A percentile compares a stretch with the other conserved stretches of the same genome.
Conservation (phyloP, 2,888 invertebrate species). For the Pandemis cinnamomeana region DNA sequence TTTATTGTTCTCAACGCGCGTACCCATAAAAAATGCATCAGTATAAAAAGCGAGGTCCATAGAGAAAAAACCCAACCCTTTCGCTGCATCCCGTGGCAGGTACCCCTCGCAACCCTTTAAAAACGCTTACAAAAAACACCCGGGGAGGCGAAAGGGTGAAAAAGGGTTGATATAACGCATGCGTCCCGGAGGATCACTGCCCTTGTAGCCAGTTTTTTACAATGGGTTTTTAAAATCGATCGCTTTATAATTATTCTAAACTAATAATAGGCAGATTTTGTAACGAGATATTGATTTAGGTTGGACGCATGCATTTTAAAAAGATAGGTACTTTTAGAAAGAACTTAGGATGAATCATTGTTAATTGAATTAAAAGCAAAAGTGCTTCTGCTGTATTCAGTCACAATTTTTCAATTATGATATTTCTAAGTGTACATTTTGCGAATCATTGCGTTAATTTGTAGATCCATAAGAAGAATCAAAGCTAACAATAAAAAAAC, state of each 20-base stretch:
- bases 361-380: background rate
- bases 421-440: background rate
- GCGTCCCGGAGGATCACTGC: slow-evolving; percentile 78
- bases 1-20: slow-evolving; percentile 66
- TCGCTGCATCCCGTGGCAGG: slow-evolving; percentile 78
- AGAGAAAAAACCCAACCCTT: slow-evolving; percentile 81
- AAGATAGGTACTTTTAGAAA: background rate
- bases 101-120: slow-evolving; percentile 82
- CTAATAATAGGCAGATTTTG: slow-evolving; percentile 22
- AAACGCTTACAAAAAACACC: slow-evolving; percentile 81
- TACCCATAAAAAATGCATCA: slow-evolving; percentile 70
- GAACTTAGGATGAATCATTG: background rate
- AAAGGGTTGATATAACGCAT: slow-evolving; percentile 83
- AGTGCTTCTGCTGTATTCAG: background rate
- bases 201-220: slow-evolving; percentile 75
- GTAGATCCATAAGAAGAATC: background rate
- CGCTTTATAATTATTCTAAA: slow-evolving; percentile 35
- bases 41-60: slow-evolving; percentile 69
- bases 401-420: background rate
- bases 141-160: slow-evolving; percentile 81
- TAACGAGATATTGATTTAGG: slow-evolving; percentile 9
- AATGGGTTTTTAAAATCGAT: slow-evolving; percentile 46
- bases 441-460: background rate
- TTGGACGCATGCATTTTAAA: background rate
- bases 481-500: background rate